Conservation (phyloP, 2,113 vertebrate species). For the Ammodytes marinus region DNA sequence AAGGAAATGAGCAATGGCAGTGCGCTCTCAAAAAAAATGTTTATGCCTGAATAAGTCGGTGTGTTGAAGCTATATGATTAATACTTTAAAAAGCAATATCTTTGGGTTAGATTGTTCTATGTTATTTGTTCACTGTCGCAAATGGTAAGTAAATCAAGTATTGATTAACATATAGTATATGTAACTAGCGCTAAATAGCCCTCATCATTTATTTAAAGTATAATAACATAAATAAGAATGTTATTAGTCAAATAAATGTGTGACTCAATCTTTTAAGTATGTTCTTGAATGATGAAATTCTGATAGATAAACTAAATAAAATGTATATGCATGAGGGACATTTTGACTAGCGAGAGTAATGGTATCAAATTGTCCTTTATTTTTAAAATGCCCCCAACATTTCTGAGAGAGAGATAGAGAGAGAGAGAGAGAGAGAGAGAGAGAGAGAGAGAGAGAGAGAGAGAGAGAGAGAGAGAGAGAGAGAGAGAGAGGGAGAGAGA, state of each 20-base stretch:
- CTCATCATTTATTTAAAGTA: constrained; percentile 11
- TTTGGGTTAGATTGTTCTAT: neutral
- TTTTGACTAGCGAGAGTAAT: constrained; percentile 66
- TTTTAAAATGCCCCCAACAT: constrained; percentile 78
- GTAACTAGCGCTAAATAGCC: neutral
- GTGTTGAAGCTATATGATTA: too few species aligned
- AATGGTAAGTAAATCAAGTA: neutral
- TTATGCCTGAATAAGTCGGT: constrained; percentile 53
- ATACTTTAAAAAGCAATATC: too few species aligned
- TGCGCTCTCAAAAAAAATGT: constrained; percentile 45
- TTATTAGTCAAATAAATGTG: constrained; percentile 12
- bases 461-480: constrained; percentile 37
- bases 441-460: constrained; percentile 33
- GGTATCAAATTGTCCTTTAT: constrained; percentile 78
- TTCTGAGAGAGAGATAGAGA: constrained; percentile 45
- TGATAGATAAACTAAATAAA: constrained; percentile 55
- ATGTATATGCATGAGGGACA: constrained; percentile 51
- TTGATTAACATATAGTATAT: constrained; percentile 4
- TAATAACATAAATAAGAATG: constrained; percentile 1
- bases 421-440: constrained; percentile 38
- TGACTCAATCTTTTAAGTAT: constrained; percentile 15
- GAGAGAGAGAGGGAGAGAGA: constrained; percentile 37
- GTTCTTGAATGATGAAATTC: constrained; percentile 27
- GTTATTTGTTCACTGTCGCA: constrained; percentile 22
- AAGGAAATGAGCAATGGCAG: constrained; percentile 75